Conservation (phyloP, 2,113 vertebrate genomes). For the Tragulus kanchil region DNA sequence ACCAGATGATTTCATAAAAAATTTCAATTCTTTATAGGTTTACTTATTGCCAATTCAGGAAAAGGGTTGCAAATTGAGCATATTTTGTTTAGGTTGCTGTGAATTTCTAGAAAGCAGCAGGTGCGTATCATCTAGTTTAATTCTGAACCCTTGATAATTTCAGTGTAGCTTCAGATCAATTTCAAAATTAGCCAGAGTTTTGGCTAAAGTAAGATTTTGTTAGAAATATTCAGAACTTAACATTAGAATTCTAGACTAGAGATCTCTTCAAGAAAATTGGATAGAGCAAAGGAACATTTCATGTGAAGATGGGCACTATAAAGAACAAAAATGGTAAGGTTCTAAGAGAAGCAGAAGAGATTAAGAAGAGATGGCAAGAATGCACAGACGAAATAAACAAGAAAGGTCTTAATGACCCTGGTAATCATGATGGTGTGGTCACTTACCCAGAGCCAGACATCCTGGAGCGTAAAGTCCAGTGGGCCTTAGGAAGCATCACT, state of each 20-base stretch:
- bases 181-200: constrained; percentile 45
- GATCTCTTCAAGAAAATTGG: not conserved
- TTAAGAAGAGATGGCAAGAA: not conserved
- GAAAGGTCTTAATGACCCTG: not conserved
- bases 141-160: constrained; percentile 11
- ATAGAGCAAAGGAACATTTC: not conserved
- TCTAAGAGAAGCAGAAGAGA: not conserved
- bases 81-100: not conserved
- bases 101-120: constrained; percentile 33
- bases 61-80: not conserved
- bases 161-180: not conserved
- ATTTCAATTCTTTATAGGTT: constrained; percentile 38
- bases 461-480: not conserved
- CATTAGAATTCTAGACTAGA: not conserved
- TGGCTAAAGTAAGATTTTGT: constrained; percentile 14
- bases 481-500: not conserved
- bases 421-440: not conserved
- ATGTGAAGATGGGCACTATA: not conserved
- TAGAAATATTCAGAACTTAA: constrained; percentile 37
- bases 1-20: constrained; percentile 23
- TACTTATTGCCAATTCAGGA: constrained; percentile 15
- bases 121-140: not conserved
- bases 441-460: not conserved
- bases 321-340: not conserved
- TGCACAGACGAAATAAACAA: not conserved